Base-by-base conservation (phyloP, 2,797 vertebrate genomes). In the Sphenodon punctatus region DNA sequence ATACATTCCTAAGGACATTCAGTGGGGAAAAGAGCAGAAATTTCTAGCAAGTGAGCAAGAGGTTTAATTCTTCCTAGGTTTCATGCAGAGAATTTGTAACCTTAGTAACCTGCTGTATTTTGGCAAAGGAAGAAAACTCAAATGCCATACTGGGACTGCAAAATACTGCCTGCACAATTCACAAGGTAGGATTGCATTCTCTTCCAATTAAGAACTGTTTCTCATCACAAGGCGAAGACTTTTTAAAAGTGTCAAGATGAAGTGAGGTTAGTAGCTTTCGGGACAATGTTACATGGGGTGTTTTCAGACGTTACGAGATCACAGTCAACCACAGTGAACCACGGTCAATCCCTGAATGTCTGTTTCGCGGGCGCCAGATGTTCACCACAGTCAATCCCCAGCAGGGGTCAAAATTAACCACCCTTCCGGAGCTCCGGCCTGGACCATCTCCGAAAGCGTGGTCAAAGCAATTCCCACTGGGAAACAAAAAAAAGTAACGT, bases 61-160 rank as follows among this genome's bases (percentile, higher is more conserved):
- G 1, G 48, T 86, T 90, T 43, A 76, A 82, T 22, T 8, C 45
- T 80, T 68, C 0, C 2, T 27, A 10, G 8, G 53, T 84, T 87
- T 74, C 39, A 34, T 61, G 58, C 3, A 71, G 53, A 59, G 82
- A 80, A 27, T 22, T 67, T 10, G 0, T 48, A 80, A 82, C 34
- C 45, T 34, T 84, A 90, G 85, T 48, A 67, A 9, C 48, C 88
- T 53, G 0, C 0, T 82, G 86, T 85, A 61, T 13, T 75, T 84
- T 67, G 76, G 55, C 8, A 65, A 23, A 69, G 61, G 61, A 88
- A 34, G 51, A 75, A 75, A 88, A 64, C 65, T 34, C 65, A 25
- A 23, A 79, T 22, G 42, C 56, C 80, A 49, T 45, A 63, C 67
- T 83, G 32, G 49, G 53, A 73, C 86, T 71, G 80, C 85, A 83